Base-by-base conservation (phyloP, 2,113 vertebrate species). In the Platycercus adscitus region DNA sequence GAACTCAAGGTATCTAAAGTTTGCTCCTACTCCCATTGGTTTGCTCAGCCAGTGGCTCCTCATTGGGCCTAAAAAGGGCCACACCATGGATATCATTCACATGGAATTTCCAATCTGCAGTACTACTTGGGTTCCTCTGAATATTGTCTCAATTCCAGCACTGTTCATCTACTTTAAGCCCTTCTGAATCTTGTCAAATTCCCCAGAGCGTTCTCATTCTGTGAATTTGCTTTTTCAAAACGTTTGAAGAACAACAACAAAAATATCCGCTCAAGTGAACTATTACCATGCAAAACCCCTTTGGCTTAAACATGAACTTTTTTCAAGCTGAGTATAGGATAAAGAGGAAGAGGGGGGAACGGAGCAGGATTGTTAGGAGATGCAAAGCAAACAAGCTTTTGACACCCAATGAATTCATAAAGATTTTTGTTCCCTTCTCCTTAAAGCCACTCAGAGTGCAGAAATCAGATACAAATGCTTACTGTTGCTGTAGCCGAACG, bases 151-250 rank as follows among this genome's bases (percentile, higher is more conserved):
- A 46, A 72, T 92, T 68, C 23, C 46, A 88, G 55, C 31, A 73
- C 15, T 88, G 76, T 58, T 93, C 70, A 86, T 76, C 44, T 89
- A 46, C 25, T 87, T 86, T 84, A 89, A 96, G 70, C 78, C 63
- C 53, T 95, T 68, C 68, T 77, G 49, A 75, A 83, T 66, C 37
- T 86, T 81, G 68, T 18, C 81, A 80, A 89, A 80, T 46, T 84
- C 69, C 72, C 91, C 50, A 81, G 28, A 92, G 72, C 14, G 73
- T 86, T 70, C 70, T 86, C 52, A 41, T 49, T 93, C 41, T 66
- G n/a, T 72, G 77, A 47, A 53, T 87, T 52, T 91, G 47, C 9
- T 80, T 92, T 78, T 73, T 91, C 28, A 66, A 96, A 82, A 82
- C 68, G 46, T 17, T 93, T 53, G 61, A 81, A 93, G 37, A 28